phyloP scores from a whole-genome alignment of 2,797 vertebrate species.

The Apodemus agrarius region DNA sequence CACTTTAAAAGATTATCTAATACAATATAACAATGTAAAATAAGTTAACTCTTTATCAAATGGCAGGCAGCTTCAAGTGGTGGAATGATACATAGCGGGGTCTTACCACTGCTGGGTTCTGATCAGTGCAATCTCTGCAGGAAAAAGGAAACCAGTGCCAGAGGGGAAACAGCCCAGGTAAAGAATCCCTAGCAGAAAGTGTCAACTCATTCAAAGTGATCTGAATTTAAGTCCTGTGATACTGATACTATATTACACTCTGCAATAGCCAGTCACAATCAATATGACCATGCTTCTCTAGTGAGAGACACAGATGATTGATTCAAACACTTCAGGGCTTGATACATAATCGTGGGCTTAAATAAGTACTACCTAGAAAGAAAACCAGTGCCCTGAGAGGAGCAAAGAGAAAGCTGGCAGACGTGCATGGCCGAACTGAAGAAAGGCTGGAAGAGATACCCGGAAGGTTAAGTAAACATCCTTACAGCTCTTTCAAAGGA shows the following conservation, averaged over 20 bases:
- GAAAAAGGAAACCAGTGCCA: conserved; percentile 87
- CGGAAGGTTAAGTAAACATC: neutral
- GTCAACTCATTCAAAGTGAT: neutral
- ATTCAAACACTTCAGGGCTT: conserved; percentile 6
- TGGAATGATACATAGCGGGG: neutral
- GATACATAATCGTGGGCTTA: neutral
- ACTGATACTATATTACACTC: neutral
- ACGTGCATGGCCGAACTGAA: neutral
- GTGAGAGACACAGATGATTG: neutral
- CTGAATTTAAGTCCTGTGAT: neutral
- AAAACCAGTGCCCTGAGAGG: neutral
- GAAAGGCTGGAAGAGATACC: neutral
- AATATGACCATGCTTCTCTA: neutral
- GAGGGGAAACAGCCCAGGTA: neutral
- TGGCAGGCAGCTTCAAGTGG: neutral
- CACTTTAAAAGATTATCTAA: neutral
- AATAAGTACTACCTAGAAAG: neutral
- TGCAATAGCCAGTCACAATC: neutral
- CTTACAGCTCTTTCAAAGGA: neutral
- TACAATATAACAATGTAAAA: neutral
- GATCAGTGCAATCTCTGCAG: neutral
- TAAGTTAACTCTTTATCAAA: neutral
- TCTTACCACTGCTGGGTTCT: neutral
- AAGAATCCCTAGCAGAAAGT: neutral
- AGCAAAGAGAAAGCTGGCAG: neutral